Conservation (phyloP, 2,113 vertebrate genomes). For the Malurus elegans region DNA sequence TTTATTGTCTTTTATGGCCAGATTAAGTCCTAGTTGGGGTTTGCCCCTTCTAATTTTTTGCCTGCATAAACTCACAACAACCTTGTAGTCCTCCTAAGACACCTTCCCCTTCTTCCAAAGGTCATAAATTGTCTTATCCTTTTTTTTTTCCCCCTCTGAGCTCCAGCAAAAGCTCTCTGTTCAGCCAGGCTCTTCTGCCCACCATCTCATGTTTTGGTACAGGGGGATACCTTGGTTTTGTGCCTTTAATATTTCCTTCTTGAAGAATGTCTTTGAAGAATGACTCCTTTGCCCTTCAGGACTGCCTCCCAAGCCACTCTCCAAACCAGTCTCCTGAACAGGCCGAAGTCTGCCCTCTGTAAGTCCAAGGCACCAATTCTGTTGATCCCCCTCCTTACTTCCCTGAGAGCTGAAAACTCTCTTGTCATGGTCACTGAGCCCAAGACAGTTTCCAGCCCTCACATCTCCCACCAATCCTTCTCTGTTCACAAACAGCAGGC, state of each 20-base stretch:
- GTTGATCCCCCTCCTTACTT: background rate
- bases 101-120: too few relatives aligned
- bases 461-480: background rate
- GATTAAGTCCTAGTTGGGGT: too few relatives aligned
- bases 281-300: background rate
- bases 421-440: background rate
- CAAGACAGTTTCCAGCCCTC: accelerated
- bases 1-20: background rate
- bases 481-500: background rate
- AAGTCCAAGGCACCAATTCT: background rate
- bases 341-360: background rate
- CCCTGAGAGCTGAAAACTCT: background rate
- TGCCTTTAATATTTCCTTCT: background rate
- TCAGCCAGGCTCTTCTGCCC: background rate
- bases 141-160: too few relatives aligned
- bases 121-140: too few relatives aligned
- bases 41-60: too few relatives aligned
- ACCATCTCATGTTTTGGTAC: background rate
- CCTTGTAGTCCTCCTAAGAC: too few relatives aligned
- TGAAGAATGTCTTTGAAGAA: background rate
- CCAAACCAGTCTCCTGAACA: background rate
- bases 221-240: too few relatives aligned
- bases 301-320: too few relatives aligned
- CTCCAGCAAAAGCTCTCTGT: too few relatives aligned
- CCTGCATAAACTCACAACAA: too few relatives aligned